Percentiles rank a stretch among this genome's conserved stretches.
Conservation (phyloP, 23 tunicate species). For the Halocynthia aurantium region DNA sequence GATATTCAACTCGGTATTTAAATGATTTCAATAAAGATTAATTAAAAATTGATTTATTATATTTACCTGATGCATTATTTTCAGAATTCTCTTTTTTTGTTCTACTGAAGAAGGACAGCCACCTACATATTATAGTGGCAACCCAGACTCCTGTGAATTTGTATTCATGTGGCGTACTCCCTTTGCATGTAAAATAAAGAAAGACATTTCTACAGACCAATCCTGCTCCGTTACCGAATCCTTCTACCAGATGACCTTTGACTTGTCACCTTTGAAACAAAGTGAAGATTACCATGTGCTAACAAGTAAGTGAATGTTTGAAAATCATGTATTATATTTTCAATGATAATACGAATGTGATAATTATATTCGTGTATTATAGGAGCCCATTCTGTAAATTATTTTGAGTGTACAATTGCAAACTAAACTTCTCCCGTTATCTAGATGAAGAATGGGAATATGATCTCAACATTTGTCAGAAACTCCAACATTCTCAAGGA, state of each 20-base stretch:
- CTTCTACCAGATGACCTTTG: constrained; percentile 66
- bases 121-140: constrained; percentile 34
- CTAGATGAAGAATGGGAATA: constrained; percentile 46
- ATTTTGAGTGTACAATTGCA: too few species aligned
- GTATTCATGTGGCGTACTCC: constrained; percentile 52
- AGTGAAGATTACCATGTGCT: constrained; percentile 25
- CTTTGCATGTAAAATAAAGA: constrained; percentile 44
- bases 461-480: constrained; percentile 30
- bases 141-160: constrained; percentile 52
- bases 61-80: not conserved
- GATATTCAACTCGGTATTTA: constrained; percentile 54
- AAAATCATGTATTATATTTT: too few species aligned
- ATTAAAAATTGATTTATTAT: not conserved
- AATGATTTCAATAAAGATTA: not conserved
- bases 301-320: constrained; percentile 17
- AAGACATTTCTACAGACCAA: not conserved
- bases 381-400: too few species aligned
- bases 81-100: constrained; percentile 44
- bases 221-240: constrained; percentile 52
- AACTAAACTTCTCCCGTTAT: not conserved
- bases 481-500: constrained; percentile 18
- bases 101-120: constrained; percentile 23
- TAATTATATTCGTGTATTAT: too few species aligned
- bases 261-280: constrained; percentile 44
- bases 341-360: too few species aligned